Base-by-base conservation (phyloP, 64 coral and sea anemone genomes). In the Trachythela sp. region DNA sequence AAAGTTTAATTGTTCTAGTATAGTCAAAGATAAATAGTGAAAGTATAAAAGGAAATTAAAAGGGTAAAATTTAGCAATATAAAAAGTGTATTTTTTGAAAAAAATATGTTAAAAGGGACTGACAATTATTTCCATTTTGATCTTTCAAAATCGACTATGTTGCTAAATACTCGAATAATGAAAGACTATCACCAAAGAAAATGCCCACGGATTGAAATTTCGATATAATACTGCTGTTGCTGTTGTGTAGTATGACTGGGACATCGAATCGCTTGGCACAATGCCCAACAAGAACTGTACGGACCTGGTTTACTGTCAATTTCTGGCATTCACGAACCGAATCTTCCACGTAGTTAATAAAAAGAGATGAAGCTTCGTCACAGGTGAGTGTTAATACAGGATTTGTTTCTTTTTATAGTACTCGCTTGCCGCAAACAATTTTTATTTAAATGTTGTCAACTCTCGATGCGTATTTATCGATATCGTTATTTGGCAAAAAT, bases 381-480 rank as follows among this genome's bases (percentile, higher is more conserved):
- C 27, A 30, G 75, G 75, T 80, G 30, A 80, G 75, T 32, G 70
- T 49, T 41, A 35, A 14, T n/a, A 91, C 22, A 48, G 84, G 84
- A 70, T 86, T 31, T 36, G 45, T 75, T 48, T 91, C 90, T 80
- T 91, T 91, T 17, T 24, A 91, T 48, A 89, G 48, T 51, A 29
- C 24, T 48, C 68, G 40, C 0, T 32, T 89, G 18, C 59, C 84
- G 51, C 77, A 77, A 7, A 91, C 70, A 80, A 54, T 87, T 87
- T 87, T 86, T 2, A 92, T 33, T 6, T 64, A 18, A 48, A 92
- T 64, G 77, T 92, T 83, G 85, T 92, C 87, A 29, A 92, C 85
- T 58, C 67, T 86, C 36, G 85, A 77, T 24, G 90, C 90, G 9
- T 75, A 27, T 29, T 36, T 13, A 35, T 86, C 85, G 7, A 92